These are phyloP conservation scores for Varroa destructor DNA, from an alignment of 1,140 invertebrate species.

Conservation along the genomic window DNA sequence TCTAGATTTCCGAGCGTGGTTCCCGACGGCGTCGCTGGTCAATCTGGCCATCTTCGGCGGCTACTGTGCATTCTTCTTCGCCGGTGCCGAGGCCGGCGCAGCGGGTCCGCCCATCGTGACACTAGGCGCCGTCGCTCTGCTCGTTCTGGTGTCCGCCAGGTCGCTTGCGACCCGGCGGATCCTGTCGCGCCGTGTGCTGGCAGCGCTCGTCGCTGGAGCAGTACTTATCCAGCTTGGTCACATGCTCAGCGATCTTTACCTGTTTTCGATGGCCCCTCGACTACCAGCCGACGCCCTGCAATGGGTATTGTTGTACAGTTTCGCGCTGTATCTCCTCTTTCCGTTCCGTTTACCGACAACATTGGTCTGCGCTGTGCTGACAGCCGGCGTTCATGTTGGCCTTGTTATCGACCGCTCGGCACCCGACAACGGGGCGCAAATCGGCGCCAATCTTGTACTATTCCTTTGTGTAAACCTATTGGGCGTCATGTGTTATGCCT, in stretches of 20 bases:
- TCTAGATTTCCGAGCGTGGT: conserved; percentile 34
- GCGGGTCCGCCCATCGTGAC: conserved; percentile 14
- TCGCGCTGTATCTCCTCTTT: conserved; percentile 66
- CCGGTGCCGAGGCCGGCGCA: background rate
- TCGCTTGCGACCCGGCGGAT: conserved; percentile 28
- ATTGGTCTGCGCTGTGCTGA: conserved; percentile 46
- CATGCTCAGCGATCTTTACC: conserved; percentile 36
- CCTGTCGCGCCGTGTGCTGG: conserved; percentile 30
- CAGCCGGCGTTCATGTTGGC: conserved; percentile 42
- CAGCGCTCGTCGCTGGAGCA: conserved; percentile 33
- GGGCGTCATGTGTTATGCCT: conserved; percentile 60
- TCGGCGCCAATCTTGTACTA: conserved; percentile 54
- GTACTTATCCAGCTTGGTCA: conserved; percentile 35
- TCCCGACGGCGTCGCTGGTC: conserved; percentile 34
- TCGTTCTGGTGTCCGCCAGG: conserved; percentile 20
- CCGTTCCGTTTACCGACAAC: conserved; percentile 56
- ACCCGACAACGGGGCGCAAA: conserved; percentile 42
- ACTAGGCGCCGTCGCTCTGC: conserved; percentile 23
- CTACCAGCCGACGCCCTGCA: conserved; percentile 50
- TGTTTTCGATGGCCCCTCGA: conserved; percentile 32
- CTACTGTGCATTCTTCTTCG: conserved; percentile 11
- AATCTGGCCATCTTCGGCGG: conserved; percentile 32
- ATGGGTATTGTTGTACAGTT: conserved; percentile 65
- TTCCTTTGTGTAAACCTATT: conserved; percentile 55
- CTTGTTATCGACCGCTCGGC: conserved; percentile 40